These are phyloP conservation scores for Ochotona princeps DNA, from an alignment of 2,113 vertebrate genomes.

Conservation along the genomic window DNA sequence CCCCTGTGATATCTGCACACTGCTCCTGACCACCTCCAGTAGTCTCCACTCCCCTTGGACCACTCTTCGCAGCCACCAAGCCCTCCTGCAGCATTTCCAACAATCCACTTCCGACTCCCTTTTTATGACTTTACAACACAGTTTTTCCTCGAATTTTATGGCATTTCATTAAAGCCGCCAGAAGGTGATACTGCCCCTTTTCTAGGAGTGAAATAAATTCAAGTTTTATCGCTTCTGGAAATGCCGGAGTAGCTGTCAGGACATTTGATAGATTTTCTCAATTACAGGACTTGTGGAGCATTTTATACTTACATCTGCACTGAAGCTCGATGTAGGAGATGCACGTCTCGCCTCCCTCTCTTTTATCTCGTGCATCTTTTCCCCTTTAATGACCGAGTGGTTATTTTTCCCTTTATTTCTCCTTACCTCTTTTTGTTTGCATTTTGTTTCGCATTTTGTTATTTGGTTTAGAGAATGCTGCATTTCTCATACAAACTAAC, in stretches of 20 bases:
- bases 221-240: conserved; percentile 92
- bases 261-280: conserved; percentile 91
- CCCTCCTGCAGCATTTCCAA: conserved; percentile 78
- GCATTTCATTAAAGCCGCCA: conserved; percentile 92
- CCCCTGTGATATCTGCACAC: fast-evolving
- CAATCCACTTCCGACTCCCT: conserved; percentile 84
- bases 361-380: conserved; percentile 84
- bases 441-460: conserved; percentile 70
- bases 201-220: conserved; percentile 92
- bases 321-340: conserved; percentile 78
- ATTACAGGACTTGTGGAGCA: conserved; percentile 92
- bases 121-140: conserved; percentile 90
- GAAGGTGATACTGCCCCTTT: conserved; percentile 92
- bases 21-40: fast-evolving
- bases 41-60: neutral
- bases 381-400: conserved; percentile 84
- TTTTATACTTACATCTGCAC: conserved; percentile 90
- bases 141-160: conserved; percentile 92
- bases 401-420: conserved; percentile 77
- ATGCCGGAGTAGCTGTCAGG: conserved; percentile 90
- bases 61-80: conserved; percentile 3
- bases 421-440: conserved; percentile 67
- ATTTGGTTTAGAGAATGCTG: conserved; percentile 63
- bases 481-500: conserved; percentile 48
- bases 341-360: conserved; percentile 61